Evolutionary conservation across 2,888 invertebrate species (phyloP), one percentile per base, ranked within the genome.

Genomic region (Hedya salicella): DNA sequence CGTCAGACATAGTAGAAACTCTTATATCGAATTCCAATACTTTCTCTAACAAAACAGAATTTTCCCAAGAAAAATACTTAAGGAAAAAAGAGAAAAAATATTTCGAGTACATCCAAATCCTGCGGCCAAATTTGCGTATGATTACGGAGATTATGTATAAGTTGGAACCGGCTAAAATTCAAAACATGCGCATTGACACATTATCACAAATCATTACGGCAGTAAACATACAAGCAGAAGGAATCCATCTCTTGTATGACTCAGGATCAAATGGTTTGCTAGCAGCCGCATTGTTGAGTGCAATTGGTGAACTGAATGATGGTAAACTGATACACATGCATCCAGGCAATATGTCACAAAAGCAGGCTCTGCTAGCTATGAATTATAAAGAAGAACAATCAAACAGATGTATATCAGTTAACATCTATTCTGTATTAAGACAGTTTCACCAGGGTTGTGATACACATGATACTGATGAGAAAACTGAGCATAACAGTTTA

Each of bases 21-120:
- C 93, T 99, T 13, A 96, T 99, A 56, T 96, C 96, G 69, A 98
- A 98, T 82, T 99, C 98, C 14, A 96, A 95, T 72, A 98, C 98
- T 0, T 99, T 99, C 85, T 94, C 94, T 40, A 93, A 94, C 63
- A 98, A 98, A 93, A 99, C 98, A 0, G 97, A 96, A 78, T 99
- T 95, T 85, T 96, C 97, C 0, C 97, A 99, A 85, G 97, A 97
- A 75, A 99, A 99, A 84, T 99, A 99, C 85, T 93, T 99, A 48
- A 96, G 96, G 76, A 99, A 99, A 83, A 99, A 99, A 85, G 97
- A 97, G 77, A 96, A 96, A 75, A 99, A 99, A 87, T 99, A 98
- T 87, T 96, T 95, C 80, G 96, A 96, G 78, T 96, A 95, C 78
- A 90, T 98, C 14, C 95, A 95, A 72, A 93, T 99, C 53, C 90